These are phyloP conservation scores for Hemiscyllium ocellatum DNA, from an alignment of 2,113 vertebrate species.

Conservation along the genomic window DNA sequence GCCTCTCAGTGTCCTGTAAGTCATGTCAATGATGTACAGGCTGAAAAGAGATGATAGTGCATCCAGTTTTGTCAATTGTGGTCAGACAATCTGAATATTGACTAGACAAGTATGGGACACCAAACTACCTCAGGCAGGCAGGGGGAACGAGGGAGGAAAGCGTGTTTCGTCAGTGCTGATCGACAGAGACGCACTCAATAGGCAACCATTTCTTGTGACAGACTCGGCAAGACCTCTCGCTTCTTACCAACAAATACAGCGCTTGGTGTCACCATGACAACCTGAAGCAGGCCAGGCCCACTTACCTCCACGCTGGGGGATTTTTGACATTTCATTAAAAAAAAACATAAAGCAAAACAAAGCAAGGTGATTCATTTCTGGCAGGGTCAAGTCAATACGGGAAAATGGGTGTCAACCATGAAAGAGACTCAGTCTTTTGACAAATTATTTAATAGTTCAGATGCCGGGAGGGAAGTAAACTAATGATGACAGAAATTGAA, in stretches of 20 bases:
- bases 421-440: background rate
- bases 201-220: background rate
- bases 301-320: background rate
- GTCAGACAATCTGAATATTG: background rate
- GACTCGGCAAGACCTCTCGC: background rate
- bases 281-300: background rate
- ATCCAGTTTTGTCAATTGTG: background rate
- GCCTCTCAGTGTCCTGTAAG: no score
- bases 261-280: background rate
- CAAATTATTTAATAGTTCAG: background rate
- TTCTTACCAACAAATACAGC: background rate
- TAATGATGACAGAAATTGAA: background rate
- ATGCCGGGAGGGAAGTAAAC: background rate
- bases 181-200: background rate
- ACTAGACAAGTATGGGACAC: background rate
- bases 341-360: background rate
- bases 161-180: background rate
- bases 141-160: no score
- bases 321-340: background rate
- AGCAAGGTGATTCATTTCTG: background rate
- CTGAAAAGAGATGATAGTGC: background rate
- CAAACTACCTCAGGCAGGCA: background rate
- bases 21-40: background rate
- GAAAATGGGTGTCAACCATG: background rate
- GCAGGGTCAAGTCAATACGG: no score